phyloP scores from a whole-genome alignment of 2,888 invertebrate species.

The Eupithecia centaureata region DNA sequence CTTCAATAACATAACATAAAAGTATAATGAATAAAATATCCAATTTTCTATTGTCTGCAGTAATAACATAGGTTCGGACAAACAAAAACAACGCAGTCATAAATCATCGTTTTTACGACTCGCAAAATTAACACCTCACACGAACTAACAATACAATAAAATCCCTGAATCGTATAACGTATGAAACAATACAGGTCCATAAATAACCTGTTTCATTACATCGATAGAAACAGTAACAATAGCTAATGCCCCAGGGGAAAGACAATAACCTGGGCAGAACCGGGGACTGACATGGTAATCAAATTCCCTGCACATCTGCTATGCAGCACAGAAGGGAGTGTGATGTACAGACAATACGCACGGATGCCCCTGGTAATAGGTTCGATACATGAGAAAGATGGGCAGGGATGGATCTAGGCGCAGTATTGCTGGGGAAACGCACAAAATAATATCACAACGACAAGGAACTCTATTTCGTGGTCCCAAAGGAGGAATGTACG shows the following conservation, averaged over 20 bases:
- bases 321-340: slow-evolving; percentile 45
- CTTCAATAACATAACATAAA: background rate
- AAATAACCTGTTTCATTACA: slow-evolving; percentile 62
- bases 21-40: slow-evolving; percentile 10
- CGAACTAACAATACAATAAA: slow-evolving; percentile 37
- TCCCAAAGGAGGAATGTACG: background rate
- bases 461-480: background rate
- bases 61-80: slow-evolving; percentile 20
- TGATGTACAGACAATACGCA: slow-evolving; percentile 55
- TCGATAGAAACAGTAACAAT: slow-evolving; percentile 57
- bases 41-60: slow-evolving; percentile 6
- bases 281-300: slow-evolving; percentile 68
- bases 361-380: slow-evolving; percentile 72
- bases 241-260: slow-evolving; percentile 41
- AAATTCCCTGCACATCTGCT: slow-evolving; percentile 69
- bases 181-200: slow-evolving; percentile 45
- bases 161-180: slow-evolving; percentile 36
- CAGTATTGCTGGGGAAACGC: background rate
- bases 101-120: slow-evolving; percentile 29
- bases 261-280: slow-evolving; percentile 44
- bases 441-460: background rate
- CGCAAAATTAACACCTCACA: slow-evolving; percentile 30
- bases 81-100: slow-evolving; percentile 20
- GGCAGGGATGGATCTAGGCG: slow-evolving; percentile 17
- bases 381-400: slow-evolving; percentile 51